These are phyloP conservation scores for Listrodromus nycthemerus DNA, from an alignment of 2,888 invertebrate species.

Conservation along the genomic window DNA sequence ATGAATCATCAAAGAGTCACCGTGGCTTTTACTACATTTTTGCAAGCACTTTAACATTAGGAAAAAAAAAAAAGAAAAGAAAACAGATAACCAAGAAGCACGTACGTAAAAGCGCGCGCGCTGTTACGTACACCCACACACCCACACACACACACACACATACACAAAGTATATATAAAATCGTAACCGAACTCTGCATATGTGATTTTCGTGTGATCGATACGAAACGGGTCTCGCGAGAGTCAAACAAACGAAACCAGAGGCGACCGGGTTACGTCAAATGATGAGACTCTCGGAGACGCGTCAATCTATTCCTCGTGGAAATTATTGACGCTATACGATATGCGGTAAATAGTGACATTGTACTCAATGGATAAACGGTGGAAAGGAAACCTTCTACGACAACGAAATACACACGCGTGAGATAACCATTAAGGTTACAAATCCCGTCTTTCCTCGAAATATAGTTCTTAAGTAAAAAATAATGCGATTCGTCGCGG, in stretches of 20 bases:
- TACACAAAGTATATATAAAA: slow-evolving; percentile 50
- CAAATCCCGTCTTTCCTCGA: slow-evolving; percentile 3
- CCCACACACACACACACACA: no score
- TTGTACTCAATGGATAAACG: slow-evolving; percentile 50
- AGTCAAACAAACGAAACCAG: slow-evolving; percentile 49
- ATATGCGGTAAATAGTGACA: slow-evolving; percentile 13
- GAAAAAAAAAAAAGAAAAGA: slow-evolving; percentile 16
- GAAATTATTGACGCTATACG: background rate
- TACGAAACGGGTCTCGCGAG: slow-evolving; percentile 51
- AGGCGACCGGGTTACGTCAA: background rate
- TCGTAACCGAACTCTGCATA: slow-evolving; percentile 37
- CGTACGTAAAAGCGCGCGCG: slow-evolving; percentile 8
- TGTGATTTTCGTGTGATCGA: slow-evolving; percentile 45
- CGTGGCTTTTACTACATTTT: slow-evolving; percentile 61
- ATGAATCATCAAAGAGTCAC: slow-evolving; percentile 40
- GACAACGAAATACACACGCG: slow-evolving; percentile 63
- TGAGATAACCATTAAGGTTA: slow-evolving; percentile 38
- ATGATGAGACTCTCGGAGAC: background rate
- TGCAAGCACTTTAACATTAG: slow-evolving; percentile 57
- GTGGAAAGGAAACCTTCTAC: slow-evolving; percentile 49
- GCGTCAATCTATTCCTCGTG: background rate
- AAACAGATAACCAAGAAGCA: slow-evolving; percentile 17
- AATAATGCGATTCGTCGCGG: slow-evolving; percentile 32
- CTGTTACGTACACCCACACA: no score
- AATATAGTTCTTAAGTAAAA: slow-evolving; percentile 40